These are phyloP conservation scores for Virgularia gustaviana DNA, from an alignment of 92 coral and sea anemone genomes.

Conservation along the genomic window DNA sequence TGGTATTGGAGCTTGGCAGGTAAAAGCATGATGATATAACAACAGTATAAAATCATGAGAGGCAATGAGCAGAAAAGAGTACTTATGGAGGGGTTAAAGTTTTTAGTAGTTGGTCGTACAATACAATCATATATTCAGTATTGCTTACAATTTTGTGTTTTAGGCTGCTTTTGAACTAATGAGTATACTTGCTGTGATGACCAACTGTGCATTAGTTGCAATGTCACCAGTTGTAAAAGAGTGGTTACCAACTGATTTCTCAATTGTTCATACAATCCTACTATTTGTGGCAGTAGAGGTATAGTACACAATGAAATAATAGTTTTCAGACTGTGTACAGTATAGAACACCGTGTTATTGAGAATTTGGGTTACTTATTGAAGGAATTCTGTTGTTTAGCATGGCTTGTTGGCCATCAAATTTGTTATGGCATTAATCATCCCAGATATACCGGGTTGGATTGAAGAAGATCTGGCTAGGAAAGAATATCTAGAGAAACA, in stretches of 20 bases:
- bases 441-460: conserved; percentile 99
- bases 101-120: neutral
- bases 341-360: neutral
- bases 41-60: too few relatives aligned
- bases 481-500: conserved; percentile 73
- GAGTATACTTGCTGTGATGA: conserved; percentile 86
- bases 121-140: neutral
- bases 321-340: neutral
- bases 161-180: conserved; percentile 88
- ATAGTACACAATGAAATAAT: neutral
- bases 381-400: conserved; percentile 48
- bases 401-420: conserved; percentile 79
- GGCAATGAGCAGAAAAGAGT: too few relatives aligned
- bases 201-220: conserved; percentile 97
- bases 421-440: conserved; percentile 73
- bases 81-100: neutral
- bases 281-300: conserved; percentile 94
- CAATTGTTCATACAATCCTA: conserved; percentile 81
- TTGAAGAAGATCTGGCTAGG: conserved; percentile 86
- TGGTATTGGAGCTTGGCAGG: conserved; percentile 99
- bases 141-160: neutral
- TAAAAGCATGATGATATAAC: conserved; percentile 3
- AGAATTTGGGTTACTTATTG: neutral
- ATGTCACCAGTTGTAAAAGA: conserved; percentile 79
- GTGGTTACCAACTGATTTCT: conserved; percentile 86